phyloP scores from a whole-genome alignment of 1,140 invertebrate genomes.

The Cepaea nemoralis region DNA sequence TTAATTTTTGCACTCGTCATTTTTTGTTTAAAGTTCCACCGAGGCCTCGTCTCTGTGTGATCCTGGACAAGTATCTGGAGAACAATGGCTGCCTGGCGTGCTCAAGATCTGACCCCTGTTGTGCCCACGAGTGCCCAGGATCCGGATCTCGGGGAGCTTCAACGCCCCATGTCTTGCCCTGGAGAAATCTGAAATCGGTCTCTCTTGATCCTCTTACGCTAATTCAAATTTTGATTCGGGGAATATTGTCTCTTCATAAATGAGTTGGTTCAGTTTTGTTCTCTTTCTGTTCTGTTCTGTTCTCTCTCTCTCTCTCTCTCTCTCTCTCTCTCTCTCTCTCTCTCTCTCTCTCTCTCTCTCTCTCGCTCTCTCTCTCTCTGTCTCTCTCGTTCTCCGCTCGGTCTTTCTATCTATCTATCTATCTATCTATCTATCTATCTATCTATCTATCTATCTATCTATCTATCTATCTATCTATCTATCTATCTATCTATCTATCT shows the following conservation, averaged over 20 bases:
- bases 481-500: not conserved
- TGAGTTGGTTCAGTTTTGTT: not conserved
- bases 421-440: not conserved
- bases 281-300: not conserved
- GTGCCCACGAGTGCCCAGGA: not conserved
- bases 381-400: not conserved
- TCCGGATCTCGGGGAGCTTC: not conserved
- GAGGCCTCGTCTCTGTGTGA: not conserved
- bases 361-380: constrained; percentile 1
- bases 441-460: not conserved
- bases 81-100: not conserved
- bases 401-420: not conserved
- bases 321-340: not conserved
- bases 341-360: no score
- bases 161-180: not conserved
- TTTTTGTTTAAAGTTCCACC: not conserved
- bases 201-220: not conserved
- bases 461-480: not conserved
- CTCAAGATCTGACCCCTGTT: not conserved
- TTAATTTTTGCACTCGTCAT: no score
- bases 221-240: not conserved
- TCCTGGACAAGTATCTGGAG: not conserved
- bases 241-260: not conserved
- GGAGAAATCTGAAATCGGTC: not conserved
- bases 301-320: constrained; percentile 19